Percentiles rank a stretch among this genome's conserved stretches.
phyloP scores from a whole-genome alignment of 2,888 invertebrate genomes.

The Noctuana brunneofusca region DNA sequence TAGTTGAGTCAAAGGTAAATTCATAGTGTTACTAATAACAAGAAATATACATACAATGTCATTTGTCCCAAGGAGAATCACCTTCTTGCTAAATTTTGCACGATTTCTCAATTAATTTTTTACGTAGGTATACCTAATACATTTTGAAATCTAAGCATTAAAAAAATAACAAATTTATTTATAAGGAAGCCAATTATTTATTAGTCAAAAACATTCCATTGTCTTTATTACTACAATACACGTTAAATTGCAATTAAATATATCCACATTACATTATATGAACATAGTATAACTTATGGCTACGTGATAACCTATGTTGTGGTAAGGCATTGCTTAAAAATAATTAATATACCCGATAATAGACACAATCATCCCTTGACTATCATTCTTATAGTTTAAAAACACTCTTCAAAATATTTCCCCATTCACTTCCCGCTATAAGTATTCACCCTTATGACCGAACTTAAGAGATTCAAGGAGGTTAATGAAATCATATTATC shows the following conservation, averaged over 20 bases:
- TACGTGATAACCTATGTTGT: conserved; percentile 55
- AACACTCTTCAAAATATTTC: conserved; percentile 22
- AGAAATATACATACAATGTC: conserved; percentile 65
- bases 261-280: conserved; percentile 60
- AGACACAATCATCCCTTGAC: conserved; percentile 32
- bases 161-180: conserved; percentile 38
- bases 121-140: conserved; percentile 11
- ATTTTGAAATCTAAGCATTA: conserved; percentile 9
- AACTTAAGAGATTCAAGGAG: conserved; percentile 26
- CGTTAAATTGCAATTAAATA: conserved; percentile 58
- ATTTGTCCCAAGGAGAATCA: conserved; percentile 39
- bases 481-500: conserved; percentile 7
- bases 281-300: conserved; percentile 49
- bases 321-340: conserved; percentile 62
- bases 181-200: conserved; percentile 53
- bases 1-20: conserved; percentile 68
- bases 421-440: conserved; percentile 8
- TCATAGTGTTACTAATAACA: conserved; percentile 70
- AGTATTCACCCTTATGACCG: conserved; percentile 29
- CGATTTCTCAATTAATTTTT: conserved; percentile 1
- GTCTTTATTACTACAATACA: conserved; percentile 49
- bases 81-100: conserved; percentile 3
- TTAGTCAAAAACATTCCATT: conserved; percentile 39
- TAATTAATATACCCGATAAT: conserved; percentile 38
- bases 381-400: conserved; percentile 21